Evolutionary conservation across 1,140 invertebrate species (phyloP).

Genomic region (Saccostrea cuccullata): DNA sequence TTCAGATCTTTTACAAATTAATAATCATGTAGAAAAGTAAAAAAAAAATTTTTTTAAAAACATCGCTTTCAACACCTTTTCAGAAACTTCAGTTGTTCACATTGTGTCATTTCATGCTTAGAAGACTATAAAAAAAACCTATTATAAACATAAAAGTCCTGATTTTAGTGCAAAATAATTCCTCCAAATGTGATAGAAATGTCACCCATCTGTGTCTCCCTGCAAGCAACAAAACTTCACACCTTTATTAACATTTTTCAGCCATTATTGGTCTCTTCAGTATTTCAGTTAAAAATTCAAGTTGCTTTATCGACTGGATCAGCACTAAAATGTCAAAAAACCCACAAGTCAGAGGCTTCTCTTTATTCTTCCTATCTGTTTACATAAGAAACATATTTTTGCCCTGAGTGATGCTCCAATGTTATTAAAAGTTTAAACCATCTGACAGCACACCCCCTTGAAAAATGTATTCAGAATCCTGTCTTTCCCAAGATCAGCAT

Average conservation of each 20-base stretch:
- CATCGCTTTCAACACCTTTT: neutral
- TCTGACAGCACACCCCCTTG: slow-evolving; percentile 21
- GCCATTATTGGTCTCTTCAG: neutral
- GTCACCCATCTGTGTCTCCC: neutral
- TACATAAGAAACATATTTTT: slow-evolving; percentile 34
- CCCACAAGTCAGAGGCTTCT: neutral
- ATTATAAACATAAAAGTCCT: neutral
- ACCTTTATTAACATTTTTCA: neutral
- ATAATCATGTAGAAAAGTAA: too few species aligned
- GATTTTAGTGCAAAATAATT: neutral
- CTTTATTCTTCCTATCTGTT: neutral
- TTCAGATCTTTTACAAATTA: too few species aligned
- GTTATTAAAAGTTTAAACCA: slow-evolving; percentile 20
- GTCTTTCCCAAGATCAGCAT: neutral
- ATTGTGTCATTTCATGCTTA: neutral
- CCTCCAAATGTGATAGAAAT: neutral
- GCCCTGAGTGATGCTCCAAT: slow-evolving; percentile 1
- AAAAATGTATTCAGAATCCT: slow-evolving; percentile 17
- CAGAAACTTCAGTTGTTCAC: neutral
- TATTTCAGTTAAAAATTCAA: neutral
- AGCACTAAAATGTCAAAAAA: slow-evolving; percentile 21
- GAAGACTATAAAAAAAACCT: neutral
- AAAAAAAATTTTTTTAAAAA: neutral
- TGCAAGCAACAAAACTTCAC: neutral
- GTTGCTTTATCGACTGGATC: neutral